Percentiles rank a stretch among this genome's conserved stretches.
These are phyloP conservation scores for Ormyrus pomaceus DNA, from an alignment of 2,888 invertebrate genomes.

Conservation along the genomic window DNA sequence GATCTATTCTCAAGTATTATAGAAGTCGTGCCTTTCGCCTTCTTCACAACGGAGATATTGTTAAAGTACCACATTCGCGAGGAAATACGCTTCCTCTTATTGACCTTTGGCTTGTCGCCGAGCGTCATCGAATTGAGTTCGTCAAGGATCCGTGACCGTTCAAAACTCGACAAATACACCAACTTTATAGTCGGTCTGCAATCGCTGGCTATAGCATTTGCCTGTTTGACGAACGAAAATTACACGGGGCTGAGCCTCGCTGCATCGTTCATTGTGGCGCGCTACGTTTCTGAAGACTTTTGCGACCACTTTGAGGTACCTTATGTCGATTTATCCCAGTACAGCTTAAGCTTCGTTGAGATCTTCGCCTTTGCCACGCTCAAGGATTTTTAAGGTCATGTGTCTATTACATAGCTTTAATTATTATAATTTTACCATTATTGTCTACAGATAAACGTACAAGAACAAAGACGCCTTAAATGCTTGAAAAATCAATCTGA, in stretches of 20 bases:
- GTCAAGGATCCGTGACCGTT: slow-evolving; percentile 62
- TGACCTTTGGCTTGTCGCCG: slow-evolving; percentile 66
- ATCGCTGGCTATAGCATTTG: slow-evolving; percentile 60
- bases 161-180: slow-evolving; percentile 62
- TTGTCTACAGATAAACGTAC: not conserved
- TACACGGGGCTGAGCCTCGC: slow-evolving; percentile 69
- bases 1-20: slow-evolving; percentile 67
- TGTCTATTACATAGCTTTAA: not conserved
- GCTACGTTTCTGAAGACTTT: slow-evolving; percentile 70
- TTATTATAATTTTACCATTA: not conserved
- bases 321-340: slow-evolving; percentile 70
- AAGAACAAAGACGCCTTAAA: slow-evolving; percentile 44
- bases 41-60: slow-evolving; percentile 70
- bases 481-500: slow-evolving; percentile 50
- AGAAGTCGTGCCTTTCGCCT: slow-evolving; percentile 69
- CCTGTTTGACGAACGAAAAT: slow-evolving; percentile 65
- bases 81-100: slow-evolving; percentile 64
- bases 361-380: slow-evolving; percentile 68
- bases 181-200: slow-evolving; percentile 65
- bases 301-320: slow-evolving; percentile 72
- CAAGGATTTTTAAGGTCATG: slow-evolving; percentile 62
- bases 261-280: slow-evolving; percentile 67
- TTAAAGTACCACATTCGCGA: slow-evolving; percentile 65
- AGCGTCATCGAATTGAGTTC: slow-evolving; percentile 66
- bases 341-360: slow-evolving; percentile 70